A percentile compares a stretch with the other conserved stretches of the same genome.
Evolutionary conservation across 2,113 vertebrate species (phyloP).

Genomic region (Tauraco erythrolophus): DNA sequence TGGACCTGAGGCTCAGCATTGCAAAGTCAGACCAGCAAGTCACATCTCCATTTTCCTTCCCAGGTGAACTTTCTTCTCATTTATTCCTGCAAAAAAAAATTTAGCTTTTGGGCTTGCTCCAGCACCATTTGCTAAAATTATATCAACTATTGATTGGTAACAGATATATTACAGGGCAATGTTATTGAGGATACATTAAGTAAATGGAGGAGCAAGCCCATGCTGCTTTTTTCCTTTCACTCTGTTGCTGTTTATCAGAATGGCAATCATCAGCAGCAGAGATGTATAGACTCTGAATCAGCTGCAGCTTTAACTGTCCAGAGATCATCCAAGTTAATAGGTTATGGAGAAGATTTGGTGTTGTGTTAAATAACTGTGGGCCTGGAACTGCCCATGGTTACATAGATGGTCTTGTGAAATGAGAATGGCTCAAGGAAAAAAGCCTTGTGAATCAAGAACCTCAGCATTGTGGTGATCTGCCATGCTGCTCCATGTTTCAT

Average conservation of each 20-base stretch:
- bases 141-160: neutral
- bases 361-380: neutral
- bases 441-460: neutral
- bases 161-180: neutral
- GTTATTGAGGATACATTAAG: neutral
- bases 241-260: neutral
- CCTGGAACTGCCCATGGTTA: neutral
- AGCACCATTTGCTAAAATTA: neutral
- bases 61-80: neutral
- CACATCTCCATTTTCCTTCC: neutral
- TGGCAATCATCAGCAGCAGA: neutral
- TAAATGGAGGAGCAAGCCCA: neutral
- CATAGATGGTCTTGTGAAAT: neutral
- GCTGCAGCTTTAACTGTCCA: neutral
- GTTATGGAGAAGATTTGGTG: fast-evolving
- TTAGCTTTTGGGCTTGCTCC: neutral
- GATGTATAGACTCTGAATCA: neutral
- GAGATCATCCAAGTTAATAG: neutral
- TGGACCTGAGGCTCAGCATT: neutral
- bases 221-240: neutral
- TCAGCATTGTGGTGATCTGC: neutral
- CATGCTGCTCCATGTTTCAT: neutral
- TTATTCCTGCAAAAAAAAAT: no score
- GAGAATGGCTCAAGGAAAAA: neutral
- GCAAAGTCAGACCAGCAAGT: neutral